These are phyloP conservation scores for Temnothorax ravouxi DNA, from an alignment of 2,888 invertebrate species.

Conservation along the genomic window DNA sequence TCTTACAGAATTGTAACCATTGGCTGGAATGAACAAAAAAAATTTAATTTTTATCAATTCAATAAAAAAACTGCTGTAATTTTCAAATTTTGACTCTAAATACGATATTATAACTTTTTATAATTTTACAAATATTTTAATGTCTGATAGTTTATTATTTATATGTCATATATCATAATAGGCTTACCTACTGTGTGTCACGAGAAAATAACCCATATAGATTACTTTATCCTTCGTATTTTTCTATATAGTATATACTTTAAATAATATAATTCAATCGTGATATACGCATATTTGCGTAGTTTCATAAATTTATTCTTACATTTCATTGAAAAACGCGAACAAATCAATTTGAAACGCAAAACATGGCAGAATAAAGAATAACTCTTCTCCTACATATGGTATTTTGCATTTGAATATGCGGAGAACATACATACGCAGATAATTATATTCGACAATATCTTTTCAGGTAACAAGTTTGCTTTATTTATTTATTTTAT, in stretches of 20 bases:
- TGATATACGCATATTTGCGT: neutral
- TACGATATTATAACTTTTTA: neutral
- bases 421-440: neutral
- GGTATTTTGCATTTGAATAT: constrained; percentile 16
- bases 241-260: neutral
- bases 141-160: neutral
- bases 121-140: neutral
- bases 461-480: neutral
- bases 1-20: neutral
- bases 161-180: neutral
- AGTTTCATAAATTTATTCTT: neutral
- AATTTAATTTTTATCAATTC: neutral
- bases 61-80: neutral
- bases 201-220: neutral
- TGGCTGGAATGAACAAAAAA: neutral
- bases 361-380: neutral
- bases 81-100: neutral
- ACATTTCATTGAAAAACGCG: neutral
- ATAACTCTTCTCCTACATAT: neutral
- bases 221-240: neutral
- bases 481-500: neutral
- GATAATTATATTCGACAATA: neutral
- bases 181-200: neutral
- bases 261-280: neutral
- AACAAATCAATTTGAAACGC: neutral